phyloP scores from a whole-genome alignment of 1,140 invertebrate genomes.

The Polypedilum vanderplanki region DNA sequence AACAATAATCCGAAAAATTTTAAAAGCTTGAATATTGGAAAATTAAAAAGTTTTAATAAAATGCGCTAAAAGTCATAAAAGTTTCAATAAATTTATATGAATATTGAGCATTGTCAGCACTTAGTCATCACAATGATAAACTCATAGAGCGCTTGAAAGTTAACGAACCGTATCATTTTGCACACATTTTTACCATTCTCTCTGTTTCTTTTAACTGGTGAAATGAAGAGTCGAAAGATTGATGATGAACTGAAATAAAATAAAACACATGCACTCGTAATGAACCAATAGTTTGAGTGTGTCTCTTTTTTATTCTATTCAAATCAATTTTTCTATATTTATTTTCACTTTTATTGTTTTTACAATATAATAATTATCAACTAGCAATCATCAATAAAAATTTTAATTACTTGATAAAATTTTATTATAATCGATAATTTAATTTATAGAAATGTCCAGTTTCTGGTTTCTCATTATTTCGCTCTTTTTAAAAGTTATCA shows the following conservation, averaged over 20 bases:
- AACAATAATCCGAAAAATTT: too few species aligned
- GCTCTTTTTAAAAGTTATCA: too few species aligned
- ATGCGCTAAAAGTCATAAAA: too few species aligned
- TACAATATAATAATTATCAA: not conserved
- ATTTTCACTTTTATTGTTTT: not conserved
- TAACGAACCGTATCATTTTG: not conserved
- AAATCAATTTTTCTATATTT: not conserved
- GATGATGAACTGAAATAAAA: too few species aligned
- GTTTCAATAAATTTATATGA: too few species aligned
- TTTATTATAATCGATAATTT: not conserved
- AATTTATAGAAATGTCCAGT: not conserved
- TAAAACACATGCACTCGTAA: too few species aligned
- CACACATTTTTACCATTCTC: not conserved
- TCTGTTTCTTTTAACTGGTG: not conserved
- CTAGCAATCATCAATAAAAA: constrained; percentile 18
- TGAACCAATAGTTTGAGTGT: too few species aligned
- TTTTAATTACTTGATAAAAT: not conserved
- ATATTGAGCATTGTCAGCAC: not conserved
- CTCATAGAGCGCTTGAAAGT: not conserved
- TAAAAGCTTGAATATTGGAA: too few species aligned
- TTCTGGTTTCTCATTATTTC: too few species aligned
- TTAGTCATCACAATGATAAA: not conserved
- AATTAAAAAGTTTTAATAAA: too few species aligned
- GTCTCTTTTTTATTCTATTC: not conserved
- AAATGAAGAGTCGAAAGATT: too few species aligned